These are phyloP conservation scores for Chrysocyon brachyurus DNA, from an alignment of 2,797 vertebrate genomes.

Conservation along the genomic window DNA sequence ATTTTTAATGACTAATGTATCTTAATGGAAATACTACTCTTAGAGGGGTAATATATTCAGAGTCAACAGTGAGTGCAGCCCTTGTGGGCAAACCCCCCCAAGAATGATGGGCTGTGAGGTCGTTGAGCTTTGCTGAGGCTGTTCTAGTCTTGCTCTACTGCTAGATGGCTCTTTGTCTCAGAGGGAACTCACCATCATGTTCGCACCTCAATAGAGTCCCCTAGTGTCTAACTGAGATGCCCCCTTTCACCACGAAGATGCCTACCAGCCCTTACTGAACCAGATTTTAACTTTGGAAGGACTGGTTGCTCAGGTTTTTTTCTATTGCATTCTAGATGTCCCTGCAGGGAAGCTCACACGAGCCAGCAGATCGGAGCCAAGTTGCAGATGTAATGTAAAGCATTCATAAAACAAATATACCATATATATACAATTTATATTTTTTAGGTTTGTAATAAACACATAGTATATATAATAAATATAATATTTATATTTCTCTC, in stretches of 20 bases:
- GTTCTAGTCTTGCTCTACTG: neutral
- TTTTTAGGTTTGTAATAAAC: neutral
- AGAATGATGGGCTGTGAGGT: slow-evolving; percentile 52
- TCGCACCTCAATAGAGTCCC: neutral
- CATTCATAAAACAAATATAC: neutral
- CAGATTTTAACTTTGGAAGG: slow-evolving; percentile 18
- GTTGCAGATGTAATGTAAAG: slow-evolving; percentile 65
- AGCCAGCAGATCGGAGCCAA: slow-evolving; percentile 61
- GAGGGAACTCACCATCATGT: neutral
- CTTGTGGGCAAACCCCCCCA: neutral
- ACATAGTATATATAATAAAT: neutral
- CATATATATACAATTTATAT: neutral
- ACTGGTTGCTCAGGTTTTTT: slow-evolving; percentile 26
- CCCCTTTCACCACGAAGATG: neutral
- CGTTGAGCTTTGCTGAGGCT: slow-evolving; percentile 69
- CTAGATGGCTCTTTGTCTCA: neutral
- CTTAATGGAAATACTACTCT: slow-evolving; percentile 83
- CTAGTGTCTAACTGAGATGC: neutral
- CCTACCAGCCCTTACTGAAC: neutral
- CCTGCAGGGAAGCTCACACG: slow-evolving; percentile 41
- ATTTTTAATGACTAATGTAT: slow-evolving; percentile 83
- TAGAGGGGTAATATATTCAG: slow-evolving; percentile 73
- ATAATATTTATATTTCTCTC: neutral
- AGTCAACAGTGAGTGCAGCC: slow-evolving; percentile 5
- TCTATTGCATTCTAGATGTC: slow-evolving; percentile 32